Conservation (phyloP, 30 jellyfish, hydroid and myxozoan genomes). For the Catostylus mosaicus region DNA sequence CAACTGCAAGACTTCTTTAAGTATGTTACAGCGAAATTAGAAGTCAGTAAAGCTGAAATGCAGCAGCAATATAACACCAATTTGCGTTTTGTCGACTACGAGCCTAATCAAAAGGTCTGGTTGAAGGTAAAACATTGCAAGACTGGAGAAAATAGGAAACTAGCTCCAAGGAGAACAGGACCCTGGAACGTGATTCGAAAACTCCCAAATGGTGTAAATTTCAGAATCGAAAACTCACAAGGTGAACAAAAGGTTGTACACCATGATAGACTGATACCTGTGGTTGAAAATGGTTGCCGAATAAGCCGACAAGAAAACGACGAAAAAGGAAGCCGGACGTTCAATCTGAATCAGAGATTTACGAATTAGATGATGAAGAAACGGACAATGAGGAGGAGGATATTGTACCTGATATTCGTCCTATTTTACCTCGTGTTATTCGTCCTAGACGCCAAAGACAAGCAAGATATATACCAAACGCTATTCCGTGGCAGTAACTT, state of each 20-base stretch:
- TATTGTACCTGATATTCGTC: background rate
- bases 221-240: constrained; percentile 4
- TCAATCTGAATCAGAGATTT: too few species aligned
- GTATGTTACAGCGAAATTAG: constrained; percentile 36
- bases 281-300: background rate
- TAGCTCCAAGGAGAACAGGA: too few species aligned
- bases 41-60: constrained; percentile 38
- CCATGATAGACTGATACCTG: constrained; percentile 25
- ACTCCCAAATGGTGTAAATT: too few species aligned
- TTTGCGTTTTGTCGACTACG: constrained; percentile 14
- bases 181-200: too few species aligned
- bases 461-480: background rate
- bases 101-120: constrained; percentile 48
- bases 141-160: too few species aligned
- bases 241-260: constrained; percentile 17
- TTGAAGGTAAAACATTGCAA: constrained; percentile 22
- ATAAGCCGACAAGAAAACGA: too few species aligned
- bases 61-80: constrained; percentile 48
- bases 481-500: constrained; percentile 17
- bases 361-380: background rate
- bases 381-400: background rate
- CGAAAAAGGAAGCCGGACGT: too few species aligned
- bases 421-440: too few species aligned
- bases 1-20: constrained; percentile 11
- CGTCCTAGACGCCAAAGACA: background rate